Evolutionary conservation across 53 echinoderm and acorn worm species (phyloP), one percentile per base, ranked within the genome.

Genomic region (Apostichopus leukothele): DNA sequence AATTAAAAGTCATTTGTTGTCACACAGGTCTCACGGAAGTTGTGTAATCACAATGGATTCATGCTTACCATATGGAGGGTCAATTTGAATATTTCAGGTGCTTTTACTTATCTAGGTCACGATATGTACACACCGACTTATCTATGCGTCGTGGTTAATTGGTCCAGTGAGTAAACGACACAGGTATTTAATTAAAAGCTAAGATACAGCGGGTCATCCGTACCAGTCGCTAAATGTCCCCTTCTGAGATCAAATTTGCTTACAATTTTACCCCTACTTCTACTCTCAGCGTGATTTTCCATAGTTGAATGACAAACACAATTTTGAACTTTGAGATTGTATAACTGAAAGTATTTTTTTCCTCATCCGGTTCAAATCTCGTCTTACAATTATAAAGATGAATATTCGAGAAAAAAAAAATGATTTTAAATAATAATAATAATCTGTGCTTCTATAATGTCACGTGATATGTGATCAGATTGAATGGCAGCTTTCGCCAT

Each of bases 211-310:
- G 79, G 39, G 79, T 79, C 79, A 79, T 51, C 79, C 51, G 7
- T 52, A 53, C 53, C 63, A 53, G 39, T 51, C n/a, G 51, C 39
- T 16, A 51, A 53, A 50, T 79, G 79, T 52, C 52, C 79, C 79
- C 79, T 79, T 79, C 79, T 79, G 79, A 52, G 79, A 79, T 79
- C 79, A 79, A 79, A 50, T 79, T 79, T 79, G 79, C 52, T 79
- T 53, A 51, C 9, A 51, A 51, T 79, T 53, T 79, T 79, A 52
- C 18, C 16, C 14, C 39, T 53, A 52, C 18, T 53, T 79, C 50
- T 51, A 52, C 39, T 50, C 79, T 9, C 79, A 79, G 79, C 79
- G 51, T 51, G 79, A 79, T 51, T 19, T 79, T 19, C n/a, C 18
- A 52, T 10, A 53, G 79, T 4, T 53, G 53, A 79, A 79, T 79